Conservation (phyloP, 1,140 invertebrate genomes). For the Myzus persicae region DNA sequence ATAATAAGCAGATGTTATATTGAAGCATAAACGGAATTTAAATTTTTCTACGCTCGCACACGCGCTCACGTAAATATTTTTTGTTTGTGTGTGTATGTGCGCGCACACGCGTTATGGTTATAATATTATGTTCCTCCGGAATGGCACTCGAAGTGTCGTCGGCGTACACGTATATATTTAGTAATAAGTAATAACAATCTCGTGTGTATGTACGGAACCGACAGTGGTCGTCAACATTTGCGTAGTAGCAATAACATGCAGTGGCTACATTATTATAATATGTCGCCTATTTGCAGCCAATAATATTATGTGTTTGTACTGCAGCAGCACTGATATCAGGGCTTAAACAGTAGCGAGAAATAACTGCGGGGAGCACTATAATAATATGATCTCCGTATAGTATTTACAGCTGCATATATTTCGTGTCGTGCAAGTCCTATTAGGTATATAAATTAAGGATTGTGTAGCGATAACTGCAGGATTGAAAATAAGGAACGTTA, state of each 20-base stretch:
- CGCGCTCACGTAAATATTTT: background rate
- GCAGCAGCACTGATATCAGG: background rate
- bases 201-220: background rate
- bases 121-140: slow-evolving; percentile 6
- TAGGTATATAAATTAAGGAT: no score
- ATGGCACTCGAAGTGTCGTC: slow-evolving; percentile 40
- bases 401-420: no score
- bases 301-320: background rate
- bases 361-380: no score
- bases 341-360: background rate
- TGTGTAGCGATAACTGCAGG: no score
- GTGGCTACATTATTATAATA: background rate
- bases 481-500: no score
- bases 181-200: background rate
- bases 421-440: no score
- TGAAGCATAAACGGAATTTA: slow-evolving; percentile 35
- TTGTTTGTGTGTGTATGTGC: background rate
- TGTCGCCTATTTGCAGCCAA: no score
- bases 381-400: no score
- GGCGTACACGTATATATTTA: background rate
- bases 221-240: slow-evolving; percentile 37
- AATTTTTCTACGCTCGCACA: background rate
- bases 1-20: slow-evolving; percentile 49
- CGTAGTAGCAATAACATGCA: background rate
- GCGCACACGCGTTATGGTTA: background rate